These are phyloP conservation scores for Pachydiplax longipennis DNA, from an alignment of 2,888 invertebrate genomes.

Conservation along the genomic window DNA sequence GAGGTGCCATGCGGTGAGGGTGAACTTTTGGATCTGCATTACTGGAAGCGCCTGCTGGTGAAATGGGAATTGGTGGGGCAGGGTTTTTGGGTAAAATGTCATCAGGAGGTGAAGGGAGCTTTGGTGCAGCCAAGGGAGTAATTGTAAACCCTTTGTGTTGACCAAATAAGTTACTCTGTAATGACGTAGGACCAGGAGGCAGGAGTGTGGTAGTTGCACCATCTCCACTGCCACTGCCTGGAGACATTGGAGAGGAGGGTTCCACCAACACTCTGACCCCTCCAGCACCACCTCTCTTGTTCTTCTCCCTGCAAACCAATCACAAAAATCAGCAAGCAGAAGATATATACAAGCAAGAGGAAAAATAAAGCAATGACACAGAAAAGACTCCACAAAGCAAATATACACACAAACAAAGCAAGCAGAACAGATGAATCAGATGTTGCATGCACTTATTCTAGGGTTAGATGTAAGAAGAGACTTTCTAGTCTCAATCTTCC, in stretches of 20 bases:
- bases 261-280: constrained; percentile 47
- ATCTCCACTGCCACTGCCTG: constrained; percentile 47
- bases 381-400: not conserved
- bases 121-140: constrained; percentile 63
- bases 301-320: constrained; percentile 30
- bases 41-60: constrained; percentile 45
- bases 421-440: not conserved
- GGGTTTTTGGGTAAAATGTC: not conserved
- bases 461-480: no score
- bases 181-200: constrained; percentile 11
- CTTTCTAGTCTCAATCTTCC: no score
- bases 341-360: not conserved
- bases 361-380: not conserved
- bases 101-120: constrained; percentile 46
- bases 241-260: constrained; percentile 49
- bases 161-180: constrained; percentile 74
- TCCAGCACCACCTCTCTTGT: constrained; percentile 24
- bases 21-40: not conserved
- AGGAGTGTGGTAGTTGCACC: constrained; percentile 50
- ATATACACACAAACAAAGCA: not conserved
- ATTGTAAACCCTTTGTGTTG: constrained; percentile 87
- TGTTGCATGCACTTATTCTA: not conserved
- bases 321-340: not conserved
- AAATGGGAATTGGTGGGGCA: constrained; percentile 49
- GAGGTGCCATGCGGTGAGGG: not conserved